A percentile compares a stretch with the other conserved stretches of the same genome.
Conservation (phyloP, 2,797 vertebrate genomes). For the Leontocebus nigricollis region DNA sequence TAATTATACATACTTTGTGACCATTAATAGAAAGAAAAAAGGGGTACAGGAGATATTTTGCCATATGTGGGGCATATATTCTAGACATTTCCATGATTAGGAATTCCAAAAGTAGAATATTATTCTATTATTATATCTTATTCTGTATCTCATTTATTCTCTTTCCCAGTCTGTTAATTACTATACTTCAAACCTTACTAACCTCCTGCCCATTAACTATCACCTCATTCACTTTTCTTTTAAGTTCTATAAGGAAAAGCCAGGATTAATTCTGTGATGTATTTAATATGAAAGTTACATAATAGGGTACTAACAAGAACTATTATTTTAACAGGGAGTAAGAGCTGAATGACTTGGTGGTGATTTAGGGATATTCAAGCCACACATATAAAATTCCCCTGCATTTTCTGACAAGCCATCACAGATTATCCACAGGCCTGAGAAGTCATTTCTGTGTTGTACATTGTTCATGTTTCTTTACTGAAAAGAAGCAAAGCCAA, state of each 20-base stretch:
- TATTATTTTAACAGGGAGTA: background rate
- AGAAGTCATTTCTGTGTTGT: background rate
- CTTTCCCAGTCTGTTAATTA: background rate
- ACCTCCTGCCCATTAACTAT: background rate
- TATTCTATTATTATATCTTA: background rate
- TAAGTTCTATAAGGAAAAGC: background rate
- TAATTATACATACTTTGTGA: constrained; percentile 4
- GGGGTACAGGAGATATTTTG: background rate
- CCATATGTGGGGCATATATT: background rate
- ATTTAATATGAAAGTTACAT: background rate
- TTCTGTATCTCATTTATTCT: background rate
- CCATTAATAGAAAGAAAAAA: background rate
- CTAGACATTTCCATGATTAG: background rate
- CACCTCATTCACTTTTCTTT: background rate
- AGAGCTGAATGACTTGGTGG: background rate
- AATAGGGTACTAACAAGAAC: background rate
- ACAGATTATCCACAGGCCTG: background rate
- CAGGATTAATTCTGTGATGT: background rate
- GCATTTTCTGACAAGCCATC: background rate
- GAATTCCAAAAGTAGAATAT: background rate
- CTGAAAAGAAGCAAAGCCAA: background rate
- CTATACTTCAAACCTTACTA: background rate
- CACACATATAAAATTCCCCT: background rate
- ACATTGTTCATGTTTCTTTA: background rate
- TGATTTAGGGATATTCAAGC: background rate